Evolutionary conservation across 2,113 vertebrate genomes (phyloP), one percentile per base, ranked within the genome.

Genomic region (Microcebus murinus): DNA sequence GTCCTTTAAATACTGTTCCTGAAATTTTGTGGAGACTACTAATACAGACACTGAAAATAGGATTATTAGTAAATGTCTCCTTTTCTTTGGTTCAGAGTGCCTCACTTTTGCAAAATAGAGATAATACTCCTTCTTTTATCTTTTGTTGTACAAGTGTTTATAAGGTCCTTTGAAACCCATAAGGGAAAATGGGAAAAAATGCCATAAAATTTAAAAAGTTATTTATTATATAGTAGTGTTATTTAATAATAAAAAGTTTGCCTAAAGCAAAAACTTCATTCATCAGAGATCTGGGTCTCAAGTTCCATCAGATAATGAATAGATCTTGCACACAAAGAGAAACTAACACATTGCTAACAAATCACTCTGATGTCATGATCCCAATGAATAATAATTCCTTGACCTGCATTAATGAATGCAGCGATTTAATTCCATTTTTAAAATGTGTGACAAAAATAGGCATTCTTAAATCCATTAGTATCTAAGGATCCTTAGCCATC

Each of bases 181-280:
- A 29, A 74, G 25, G 63, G 39, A 90, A 39, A 71, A 59, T 91
- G 17, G 59, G 68, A 86, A 92, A 92, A 89, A 14, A 57, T 36
- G 39, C 31, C 59, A 29, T 73, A 67, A 77, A 87, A 52, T 71
- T 34, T 57, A 42, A 77, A 84, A 27, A 89, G 12, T 17, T 67
- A 27, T 79, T 70, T 76, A n/a, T 93, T 29, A 34, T 67, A 21
- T 42, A 48, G 14, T 48, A 29, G 12, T 48, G 23, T 29, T 94
- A 57, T 81, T 93, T 95, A 88, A 63, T n/a, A 87, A 39, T 50
- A 97, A 96, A 93, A 92, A 27, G 25, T 65, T 96, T 73, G n/a
- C 77, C 80, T 95, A 83, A 59, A 1, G 0, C 17, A 76, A 91
- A 98, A 85, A 92, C 89, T 95, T 90, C 92, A 27, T 14, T 87